A percentile compares a stretch with the other conserved stretches of the same genome.
These are phyloP conservation scores for Orthosia gothica DNA, from an alignment of 2,888 invertebrate species.

Conservation along the genomic window DNA sequence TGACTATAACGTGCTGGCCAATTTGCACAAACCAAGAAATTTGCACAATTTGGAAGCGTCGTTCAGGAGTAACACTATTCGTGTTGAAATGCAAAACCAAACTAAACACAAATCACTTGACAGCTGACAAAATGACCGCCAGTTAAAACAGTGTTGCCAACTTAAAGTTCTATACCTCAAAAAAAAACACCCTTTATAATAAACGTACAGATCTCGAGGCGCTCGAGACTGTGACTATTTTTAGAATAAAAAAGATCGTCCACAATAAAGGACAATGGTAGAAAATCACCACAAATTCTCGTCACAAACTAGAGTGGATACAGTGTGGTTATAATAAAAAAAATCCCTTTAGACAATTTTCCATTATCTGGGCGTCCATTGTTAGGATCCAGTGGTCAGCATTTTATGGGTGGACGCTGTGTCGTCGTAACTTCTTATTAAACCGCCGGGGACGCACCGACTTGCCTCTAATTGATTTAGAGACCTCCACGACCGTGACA, in stretches of 20 bases:
- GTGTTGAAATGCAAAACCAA: no score
- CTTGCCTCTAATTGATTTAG: constrained; percentile 89
- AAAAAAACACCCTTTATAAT: no score
- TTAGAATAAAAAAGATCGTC: constrained; percentile 60
- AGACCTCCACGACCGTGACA: constrained; percentile 79
- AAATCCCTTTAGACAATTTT: constrained; percentile 89
- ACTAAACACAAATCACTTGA: no score
- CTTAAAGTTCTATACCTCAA: no score
- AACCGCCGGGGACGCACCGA: constrained; percentile 84
- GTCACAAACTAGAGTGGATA: constrained; percentile 82
- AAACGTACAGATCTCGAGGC: constrained; percentile 22
- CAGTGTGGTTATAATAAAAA: constrained; percentile 86
- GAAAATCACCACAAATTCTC: constrained; percentile 83
- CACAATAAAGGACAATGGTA: constrained; percentile 75
- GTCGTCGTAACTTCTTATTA: constrained; percentile 89
- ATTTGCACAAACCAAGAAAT: no score
- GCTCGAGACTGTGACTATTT: constrained; percentile 39
- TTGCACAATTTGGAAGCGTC: no score
- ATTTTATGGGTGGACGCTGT: constrained; percentile 84
- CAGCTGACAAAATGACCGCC: no score
- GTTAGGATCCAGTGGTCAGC: constrained; percentile 85
- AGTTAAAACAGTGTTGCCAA: no score
- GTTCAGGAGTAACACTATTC: no score
- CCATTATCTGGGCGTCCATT: constrained; percentile 88
- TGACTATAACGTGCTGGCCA: no score